Conservation (phyloP, 2,888 invertebrate genomes). For the Agonopterix alstromeriana region DNA sequence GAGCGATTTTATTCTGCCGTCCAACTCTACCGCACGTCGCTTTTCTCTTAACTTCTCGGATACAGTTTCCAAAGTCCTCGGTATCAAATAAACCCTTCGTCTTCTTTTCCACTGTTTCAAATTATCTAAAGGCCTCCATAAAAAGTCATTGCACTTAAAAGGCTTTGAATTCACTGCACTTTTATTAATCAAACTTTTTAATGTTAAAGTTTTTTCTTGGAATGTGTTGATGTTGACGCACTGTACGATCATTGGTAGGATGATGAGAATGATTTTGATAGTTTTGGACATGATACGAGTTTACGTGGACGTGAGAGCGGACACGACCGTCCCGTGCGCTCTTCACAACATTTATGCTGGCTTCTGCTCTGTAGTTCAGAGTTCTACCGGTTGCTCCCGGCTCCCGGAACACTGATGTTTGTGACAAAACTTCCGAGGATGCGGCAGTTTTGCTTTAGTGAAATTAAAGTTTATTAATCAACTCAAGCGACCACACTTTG, state of each 20-base stretch:
- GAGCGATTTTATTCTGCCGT: background rate
- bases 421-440: no score
- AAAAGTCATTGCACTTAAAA: conserved; percentile 37
- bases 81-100: conserved; percentile 30
- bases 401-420: no score
- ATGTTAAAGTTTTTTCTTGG: conserved; percentile 14
- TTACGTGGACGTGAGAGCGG: conserved; percentile 19
- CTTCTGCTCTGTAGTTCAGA: no score
- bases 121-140: conserved; percentile 39
- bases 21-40: conserved; percentile 1
- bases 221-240: conserved; percentile 33
- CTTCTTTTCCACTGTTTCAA: conserved; percentile 62
- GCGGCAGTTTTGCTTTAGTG: no score
- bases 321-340: conserved; percentile 50
- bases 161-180: conserved; percentile 18
- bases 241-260: conserved; percentile 32
- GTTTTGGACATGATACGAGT: conserved; percentile 30
- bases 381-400: no score
- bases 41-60: conserved; percentile 16
- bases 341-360: conserved; percentile 14
- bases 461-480: no score
- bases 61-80: conserved; percentile 12
- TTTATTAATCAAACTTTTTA: conserved; percentile 13
- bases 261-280: conserved; percentile 36
- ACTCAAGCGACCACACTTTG: no score